These are phyloP conservation scores for Castor canadensis DNA, from an alignment of 2,113 vertebrate species.

Conservation along the genomic window DNA sequence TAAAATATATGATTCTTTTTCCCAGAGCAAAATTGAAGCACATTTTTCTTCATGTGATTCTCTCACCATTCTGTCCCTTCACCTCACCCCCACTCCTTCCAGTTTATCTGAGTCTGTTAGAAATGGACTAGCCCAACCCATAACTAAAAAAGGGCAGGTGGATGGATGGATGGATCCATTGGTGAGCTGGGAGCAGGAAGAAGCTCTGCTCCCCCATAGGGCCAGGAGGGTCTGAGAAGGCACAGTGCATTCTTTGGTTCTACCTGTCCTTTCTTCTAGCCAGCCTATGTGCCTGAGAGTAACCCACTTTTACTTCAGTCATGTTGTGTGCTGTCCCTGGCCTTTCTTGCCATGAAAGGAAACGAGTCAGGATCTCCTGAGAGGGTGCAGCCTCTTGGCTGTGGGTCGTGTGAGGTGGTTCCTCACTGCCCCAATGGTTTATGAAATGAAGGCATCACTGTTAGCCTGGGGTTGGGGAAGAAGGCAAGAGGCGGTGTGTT, in stretches of 20 bases:
- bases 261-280: background rate
- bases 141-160: background rate
- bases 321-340: constrained; percentile 59
- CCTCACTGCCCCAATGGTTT: constrained; percentile 53
- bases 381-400: constrained; percentile 57
- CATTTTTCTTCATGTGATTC: constrained; percentile 47
- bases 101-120: background rate
- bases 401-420: constrained; percentile 22
- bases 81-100: background rate
- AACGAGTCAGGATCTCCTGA: constrained; percentile 69
- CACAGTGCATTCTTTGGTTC: background rate
- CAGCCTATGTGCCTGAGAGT: background rate
- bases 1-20: constrained; percentile 41
- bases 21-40: constrained; percentile 19
- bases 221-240: background rate
- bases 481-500: constrained; percentile 40
- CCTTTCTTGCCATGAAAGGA: constrained; percentile 71
- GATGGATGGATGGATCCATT: background rate
- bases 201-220: background rate
- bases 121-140: background rate
- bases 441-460: constrained; percentile 21
- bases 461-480: constrained; percentile 47
- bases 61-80: background rate
- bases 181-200: background rate
- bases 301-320: constrained; percentile 55